Conservation (phyloP, 2,113 vertebrate species). For the Synchiropus splendidus region DNA sequence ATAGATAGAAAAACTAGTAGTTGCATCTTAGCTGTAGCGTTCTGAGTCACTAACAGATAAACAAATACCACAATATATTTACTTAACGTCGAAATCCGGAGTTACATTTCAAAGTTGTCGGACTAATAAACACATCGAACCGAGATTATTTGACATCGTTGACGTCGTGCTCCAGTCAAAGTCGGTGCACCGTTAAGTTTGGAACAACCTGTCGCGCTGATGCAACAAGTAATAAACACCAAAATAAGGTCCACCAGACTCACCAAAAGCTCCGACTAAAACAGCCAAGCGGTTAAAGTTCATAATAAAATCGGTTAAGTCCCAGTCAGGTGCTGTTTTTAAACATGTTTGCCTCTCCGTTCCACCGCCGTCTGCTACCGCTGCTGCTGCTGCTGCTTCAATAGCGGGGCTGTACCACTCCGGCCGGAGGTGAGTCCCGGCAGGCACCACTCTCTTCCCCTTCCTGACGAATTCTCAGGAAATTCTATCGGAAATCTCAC, state of each 20-base stretch:
- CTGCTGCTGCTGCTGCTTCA: background rate
- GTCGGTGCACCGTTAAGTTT: background rate
- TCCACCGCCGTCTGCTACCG: constrained; percentile 15
- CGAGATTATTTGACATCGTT: too few species aligned
- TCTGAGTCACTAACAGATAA: too few species aligned
- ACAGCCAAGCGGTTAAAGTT: constrained; percentile 36
- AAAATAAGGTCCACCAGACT: constrained; percentile 14
- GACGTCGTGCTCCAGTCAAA: too few species aligned
- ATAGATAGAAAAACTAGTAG: too few species aligned
- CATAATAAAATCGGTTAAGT: constrained; percentile 45
- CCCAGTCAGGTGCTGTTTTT: constrained; percentile 15
- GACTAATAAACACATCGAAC: too few species aligned
- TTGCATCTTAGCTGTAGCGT: too few species aligned
- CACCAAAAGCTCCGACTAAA: constrained; percentile 47
- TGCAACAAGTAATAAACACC: background rate
- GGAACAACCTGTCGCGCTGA: constrained; percentile 57
- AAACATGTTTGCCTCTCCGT: constrained; percentile 24
- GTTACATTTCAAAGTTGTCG: too few species aligned
- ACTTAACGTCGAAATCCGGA: too few species aligned
- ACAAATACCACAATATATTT: too few species aligned
- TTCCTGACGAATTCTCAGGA: too few species aligned
- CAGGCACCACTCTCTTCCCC: constrained; percentile 58
- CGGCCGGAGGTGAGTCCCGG: background rate
- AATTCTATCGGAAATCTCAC: too few species aligned
- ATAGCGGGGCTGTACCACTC: background rate